Base-by-base conservation (phyloP, 2,888 invertebrate species). In the Blera fallax region DNA sequence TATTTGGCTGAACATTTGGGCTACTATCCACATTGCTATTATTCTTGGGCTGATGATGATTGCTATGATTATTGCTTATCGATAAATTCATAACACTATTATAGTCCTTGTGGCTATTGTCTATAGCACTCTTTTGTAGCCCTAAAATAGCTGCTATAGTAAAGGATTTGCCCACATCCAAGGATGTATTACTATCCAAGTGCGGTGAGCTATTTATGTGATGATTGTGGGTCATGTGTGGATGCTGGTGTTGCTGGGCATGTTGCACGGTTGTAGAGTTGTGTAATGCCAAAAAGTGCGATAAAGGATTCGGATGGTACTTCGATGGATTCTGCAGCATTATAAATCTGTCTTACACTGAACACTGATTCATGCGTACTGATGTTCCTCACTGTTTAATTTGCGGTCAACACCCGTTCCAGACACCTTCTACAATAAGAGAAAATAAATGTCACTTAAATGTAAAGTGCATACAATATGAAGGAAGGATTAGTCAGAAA, bases 131-230 rank as follows among this genome's bases (percentile, higher is more conserved):
- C 87, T 92, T 94, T 74, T 95, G 95, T 87, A 97, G 91, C 0
- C 97, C 97, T 88, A 97, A 94, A 89, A 97, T 97, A 87, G 97
- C 97, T 87, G 97, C 97, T 88, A 97, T 97, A 24, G 97, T 97
- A 89, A 97, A 97, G 5, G 96, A 96, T 89, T 96, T 96, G 48
- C 95, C 94, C 78, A 90, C 91, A 88, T 92, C 92, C 87, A 92
- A 90, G 85, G 92, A 90, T 87, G 92, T 90, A 87, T 89, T 90
- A 81, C 89, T 77, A 37, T 87, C 85, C 76, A 65, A 87, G 83
- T 43, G 79, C 58, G 76, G 24, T 32, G 81, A 77, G 73, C 43
- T 85, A 79, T 65, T 84, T 84, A 74, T 70, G 50, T 87, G 84
- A 56, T 85, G 77, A 70, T 73, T 87, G 77, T 70, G 87, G 56